These are phyloP conservation scores for Coranthus polyacanthus DNA, from an alignment of 2,797 vertebrate genomes.

Conservation along the genomic window DNA sequence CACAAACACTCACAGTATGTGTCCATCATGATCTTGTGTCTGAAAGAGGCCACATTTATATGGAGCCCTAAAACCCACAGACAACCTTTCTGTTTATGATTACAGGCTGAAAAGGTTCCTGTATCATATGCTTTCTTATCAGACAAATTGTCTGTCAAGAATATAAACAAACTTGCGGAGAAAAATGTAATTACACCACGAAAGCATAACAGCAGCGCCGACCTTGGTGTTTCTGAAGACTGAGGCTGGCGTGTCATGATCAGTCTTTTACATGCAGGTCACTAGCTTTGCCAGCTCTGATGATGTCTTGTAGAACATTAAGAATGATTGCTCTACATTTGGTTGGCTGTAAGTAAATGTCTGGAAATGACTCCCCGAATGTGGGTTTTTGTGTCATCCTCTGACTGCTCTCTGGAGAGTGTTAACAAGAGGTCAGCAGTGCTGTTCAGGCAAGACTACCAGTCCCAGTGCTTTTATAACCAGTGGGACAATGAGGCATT, in stretches of 20 bases:
- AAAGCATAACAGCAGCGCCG: background rate
- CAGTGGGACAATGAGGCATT: constrained; percentile 26
- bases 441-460: constrained; percentile 17
- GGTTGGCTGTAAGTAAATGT: constrained; percentile 35
- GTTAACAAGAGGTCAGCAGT: constrained; percentile 52
- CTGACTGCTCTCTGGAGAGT: constrained; percentile 28
- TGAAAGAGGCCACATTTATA: too few relatives aligned
- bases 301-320: constrained; percentile 43
- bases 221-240: constrained; percentile 12
- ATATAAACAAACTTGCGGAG: background rate
- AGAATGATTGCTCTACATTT: constrained; percentile 43
- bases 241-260: constrained; percentile 26
- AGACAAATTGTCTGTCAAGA: too few relatives aligned
- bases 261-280: constrained; percentile 58
- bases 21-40: too few relatives aligned
- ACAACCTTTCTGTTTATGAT: background rate
- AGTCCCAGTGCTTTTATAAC: constrained; percentile 19
- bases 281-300: constrained; percentile 48
- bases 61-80: too few relatives aligned
- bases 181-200: background rate
- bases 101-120: background rate
- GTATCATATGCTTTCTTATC: too few relatives aligned
- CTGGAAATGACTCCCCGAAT: constrained; percentile 44
- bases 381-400: constrained; percentile 72
- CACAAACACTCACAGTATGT: too few relatives aligned